Conservation (phyloP, 2,113 vertebrate species). For the Pangasianodon hypophthalmus region DNA sequence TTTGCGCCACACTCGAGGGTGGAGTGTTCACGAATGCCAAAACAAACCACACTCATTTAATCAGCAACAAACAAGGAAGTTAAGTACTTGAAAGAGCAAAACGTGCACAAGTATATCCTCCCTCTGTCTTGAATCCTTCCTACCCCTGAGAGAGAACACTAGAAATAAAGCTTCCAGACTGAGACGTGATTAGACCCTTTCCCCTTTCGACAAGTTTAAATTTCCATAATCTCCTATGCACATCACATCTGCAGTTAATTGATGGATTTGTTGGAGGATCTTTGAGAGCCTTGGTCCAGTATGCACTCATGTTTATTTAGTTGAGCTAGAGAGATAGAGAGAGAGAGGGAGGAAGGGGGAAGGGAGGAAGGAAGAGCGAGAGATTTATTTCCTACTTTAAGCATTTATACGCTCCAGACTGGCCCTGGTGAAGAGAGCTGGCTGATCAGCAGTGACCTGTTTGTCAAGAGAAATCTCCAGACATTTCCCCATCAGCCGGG, state of each 20-base stretch:
- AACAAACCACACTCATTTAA: background rate
- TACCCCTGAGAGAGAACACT: slow-evolving; percentile 67
- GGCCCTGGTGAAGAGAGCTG: slow-evolving; percentile 42
- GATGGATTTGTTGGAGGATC: slow-evolving; percentile 78
- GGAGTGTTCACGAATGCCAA: background rate
- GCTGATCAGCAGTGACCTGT: slow-evolving; percentile 60
- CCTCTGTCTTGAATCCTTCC: slow-evolving; percentile 44
- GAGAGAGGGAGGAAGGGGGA: background rate
- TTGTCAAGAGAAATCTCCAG: slow-evolving; percentile 61
- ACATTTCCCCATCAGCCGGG: slow-evolving; percentile 54
- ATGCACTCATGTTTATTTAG: slow-evolving; percentile 69
- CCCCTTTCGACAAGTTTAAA: slow-evolving; percentile 68
- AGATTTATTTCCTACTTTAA: slow-evolving; percentile 60
- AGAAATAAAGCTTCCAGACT: slow-evolving; percentile 53
- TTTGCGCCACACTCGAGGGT: background rate
- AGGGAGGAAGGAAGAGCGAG: background rate
- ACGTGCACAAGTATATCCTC: slow-evolving; percentile 24
- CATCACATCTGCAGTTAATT: slow-evolving; percentile 79
- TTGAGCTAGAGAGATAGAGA: slow-evolving; percentile 32
- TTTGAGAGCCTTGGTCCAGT: slow-evolving; percentile 63
- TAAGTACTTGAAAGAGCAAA: background rate
- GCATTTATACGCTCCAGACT: slow-evolving; percentile 51
- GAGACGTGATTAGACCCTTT: slow-evolving; percentile 72
- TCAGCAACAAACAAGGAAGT: background rate
- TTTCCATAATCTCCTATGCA: slow-evolving; percentile 74